Conservation (phyloP, 2,888 invertebrate species). For the Aphidius colemani region DNA sequence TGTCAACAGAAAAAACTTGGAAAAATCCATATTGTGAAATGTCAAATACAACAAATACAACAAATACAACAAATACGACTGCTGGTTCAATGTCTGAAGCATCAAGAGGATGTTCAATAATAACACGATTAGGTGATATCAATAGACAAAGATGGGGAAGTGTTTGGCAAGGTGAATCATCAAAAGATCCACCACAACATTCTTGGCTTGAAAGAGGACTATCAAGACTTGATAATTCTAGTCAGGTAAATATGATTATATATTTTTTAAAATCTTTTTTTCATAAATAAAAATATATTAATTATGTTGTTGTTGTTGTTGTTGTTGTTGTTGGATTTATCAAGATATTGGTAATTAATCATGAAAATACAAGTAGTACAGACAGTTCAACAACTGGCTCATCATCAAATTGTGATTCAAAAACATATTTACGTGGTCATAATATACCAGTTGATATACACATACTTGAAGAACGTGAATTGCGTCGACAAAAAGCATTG, state of each 20-base stretch:
- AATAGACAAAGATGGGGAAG: conserved; percentile 55
- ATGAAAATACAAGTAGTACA: conserved; percentile 57
- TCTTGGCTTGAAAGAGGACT: conserved; percentile 59
- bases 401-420: conserved; percentile 53
- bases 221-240: conserved; percentile 52
- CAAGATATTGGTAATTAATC: conserved; percentile 66
- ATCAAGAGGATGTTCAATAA: conserved; percentile 45
- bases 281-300: no score
- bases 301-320: no score
- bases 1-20: conserved; percentile 47
- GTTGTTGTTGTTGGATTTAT: no score
- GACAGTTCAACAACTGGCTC: conserved; percentile 53
- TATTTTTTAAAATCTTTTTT: background rate
- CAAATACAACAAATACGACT: conserved; percentile 43
- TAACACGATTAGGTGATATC: conserved; percentile 46
- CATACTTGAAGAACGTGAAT: conserved; percentile 80
- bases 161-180: conserved; percentile 48
- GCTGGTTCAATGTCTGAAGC: no score
- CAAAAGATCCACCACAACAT: conserved; percentile 51
- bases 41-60: conserved; percentile 46
- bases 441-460: conserved; percentile 82
- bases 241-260: conserved; percentile 51
- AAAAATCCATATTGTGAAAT: conserved; percentile 50
- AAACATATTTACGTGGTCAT: conserved; percentile 81
- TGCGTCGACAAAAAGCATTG: conserved; percentile 79